These are phyloP conservation scores for Emydocephalus ijimae DNA, from an alignment of 2,113 vertebrate genomes.

Conservation along the genomic window DNA sequence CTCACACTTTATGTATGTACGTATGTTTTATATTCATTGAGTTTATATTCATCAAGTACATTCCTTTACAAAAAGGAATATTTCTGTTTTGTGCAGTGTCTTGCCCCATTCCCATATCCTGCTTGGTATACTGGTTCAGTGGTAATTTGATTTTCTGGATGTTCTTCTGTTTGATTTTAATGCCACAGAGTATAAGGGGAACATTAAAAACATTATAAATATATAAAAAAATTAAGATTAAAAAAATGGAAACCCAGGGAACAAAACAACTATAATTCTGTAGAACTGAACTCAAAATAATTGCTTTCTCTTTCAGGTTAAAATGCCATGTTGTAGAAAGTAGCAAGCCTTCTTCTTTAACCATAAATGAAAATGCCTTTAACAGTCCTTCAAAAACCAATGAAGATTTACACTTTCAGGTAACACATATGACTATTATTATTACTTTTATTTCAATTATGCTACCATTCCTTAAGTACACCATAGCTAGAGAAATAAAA, in stretches of 20 bases:
- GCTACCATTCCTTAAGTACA: background rate
- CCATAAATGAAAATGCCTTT: slow-evolving; percentile 67
- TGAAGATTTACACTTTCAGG: slow-evolving; percentile 81
- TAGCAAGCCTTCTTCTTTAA: slow-evolving; percentile 70
- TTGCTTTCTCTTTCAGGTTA: slow-evolving; percentile 69
- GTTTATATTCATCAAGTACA: background rate
- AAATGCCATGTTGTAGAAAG: slow-evolving; percentile 86
- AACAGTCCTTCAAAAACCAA: slow-evolving; percentile 65
- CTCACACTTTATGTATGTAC: background rate
- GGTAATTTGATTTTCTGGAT: background rate
- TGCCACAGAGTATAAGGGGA: background rate
- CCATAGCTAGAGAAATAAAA: background rate
- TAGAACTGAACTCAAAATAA: background rate
- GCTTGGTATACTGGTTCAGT: background rate
- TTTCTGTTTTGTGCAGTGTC: background rate
- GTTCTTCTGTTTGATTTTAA: background rate
- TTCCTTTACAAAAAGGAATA: background rate
- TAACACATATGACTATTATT: slow-evolving; percentile 45
- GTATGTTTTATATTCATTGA: background rate
- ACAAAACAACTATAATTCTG: background rate
- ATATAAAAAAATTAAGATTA: background rate
- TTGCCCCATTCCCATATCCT: background rate
- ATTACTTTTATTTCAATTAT: background rate
- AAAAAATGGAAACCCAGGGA: background rate
- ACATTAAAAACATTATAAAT: background rate